Percentiles rank a stretch among this genome's conserved stretches.
These are phyloP conservation scores for Lysiphlebus fabarum DNA, from an alignment of 1,140 invertebrate species.

Conservation along the genomic window DNA sequence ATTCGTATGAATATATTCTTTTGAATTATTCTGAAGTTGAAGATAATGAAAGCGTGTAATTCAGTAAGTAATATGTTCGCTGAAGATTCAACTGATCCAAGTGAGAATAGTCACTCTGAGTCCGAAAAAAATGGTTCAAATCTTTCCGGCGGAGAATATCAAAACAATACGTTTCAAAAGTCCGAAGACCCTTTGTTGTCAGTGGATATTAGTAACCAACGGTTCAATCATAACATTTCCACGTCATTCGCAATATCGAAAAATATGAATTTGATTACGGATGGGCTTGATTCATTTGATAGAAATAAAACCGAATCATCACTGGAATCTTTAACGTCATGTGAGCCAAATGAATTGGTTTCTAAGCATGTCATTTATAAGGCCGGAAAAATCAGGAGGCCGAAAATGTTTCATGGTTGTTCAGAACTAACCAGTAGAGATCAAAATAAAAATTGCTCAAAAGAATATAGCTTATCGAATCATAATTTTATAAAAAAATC, in stretches of 20 bases:
- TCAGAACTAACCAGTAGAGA: conserved; percentile 35
- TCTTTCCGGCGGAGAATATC: conserved; percentile 33
- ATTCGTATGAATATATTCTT: too few relatives aligned
- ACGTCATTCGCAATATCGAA: conserved; percentile 38
- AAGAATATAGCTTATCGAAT: conserved; percentile 15
- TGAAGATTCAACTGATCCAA: conserved; percentile 50
- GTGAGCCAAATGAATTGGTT: conserved; percentile 29
- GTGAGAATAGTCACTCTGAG: conserved; percentile 38
- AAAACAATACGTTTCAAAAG: conserved; percentile 26
- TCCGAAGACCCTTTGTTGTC: conserved; percentile 31
- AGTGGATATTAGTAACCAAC: conserved; percentile 22
- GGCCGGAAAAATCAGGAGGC: conserved; percentile 30
- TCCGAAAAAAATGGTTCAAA: conserved; percentile 37
- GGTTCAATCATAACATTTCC: conserved; percentile 26
- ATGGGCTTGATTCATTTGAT: conserved; percentile 30
- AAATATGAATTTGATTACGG: conserved; percentile 30
- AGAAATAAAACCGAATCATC: conserved; percentile 23
- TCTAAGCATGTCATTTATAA: conserved; percentile 37
- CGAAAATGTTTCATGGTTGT: conserved; percentile 30
- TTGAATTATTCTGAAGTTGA: background rate
- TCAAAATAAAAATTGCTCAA: conserved; percentile 32
- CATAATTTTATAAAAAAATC: conserved; percentile 38
- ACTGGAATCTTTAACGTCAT: conserved; percentile 19
- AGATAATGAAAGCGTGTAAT: conserved; percentile 43
- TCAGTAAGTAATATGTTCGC: conserved; percentile 35